Evolutionary conservation across 2,797 vertebrate genomes (phyloP).

Genomic region (Hippoglossus hippoglossus): DNA sequence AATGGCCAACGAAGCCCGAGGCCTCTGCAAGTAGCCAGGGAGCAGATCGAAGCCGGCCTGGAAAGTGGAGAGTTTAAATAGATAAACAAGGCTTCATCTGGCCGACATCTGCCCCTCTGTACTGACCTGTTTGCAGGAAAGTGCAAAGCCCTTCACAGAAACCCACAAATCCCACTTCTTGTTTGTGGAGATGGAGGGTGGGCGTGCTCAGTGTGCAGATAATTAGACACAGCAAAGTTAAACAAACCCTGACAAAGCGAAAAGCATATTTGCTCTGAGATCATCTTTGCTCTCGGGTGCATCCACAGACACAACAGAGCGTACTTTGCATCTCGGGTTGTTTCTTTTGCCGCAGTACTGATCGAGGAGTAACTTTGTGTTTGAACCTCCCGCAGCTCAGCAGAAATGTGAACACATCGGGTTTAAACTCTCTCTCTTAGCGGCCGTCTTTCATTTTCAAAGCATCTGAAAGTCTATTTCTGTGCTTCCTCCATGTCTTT

Average conservation of each 20-base stretch:
- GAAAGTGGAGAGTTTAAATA: conserved; percentile 13
- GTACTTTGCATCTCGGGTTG: conserved; percentile 10
- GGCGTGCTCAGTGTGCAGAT: conserved; percentile 32
- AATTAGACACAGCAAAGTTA: conserved; percentile 34
- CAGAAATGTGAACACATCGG: neutral
- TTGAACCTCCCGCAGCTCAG: neutral
- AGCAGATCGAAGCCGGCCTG: conserved; percentile 20
- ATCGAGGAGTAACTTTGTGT: neutral
- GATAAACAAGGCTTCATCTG: conserved; percentile 45
- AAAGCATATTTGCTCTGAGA: conserved; percentile 37
- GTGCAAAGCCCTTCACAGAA: conserved; percentile 41
- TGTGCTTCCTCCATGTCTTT: conserved; percentile 4
- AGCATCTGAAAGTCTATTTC: neutral
- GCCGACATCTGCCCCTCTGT: conserved; percentile 42
- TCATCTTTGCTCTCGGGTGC: conserved; percentile 2
- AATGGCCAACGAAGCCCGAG: conserved; percentile 25
- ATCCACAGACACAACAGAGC: neutral
- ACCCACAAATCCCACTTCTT: conserved; percentile 37
- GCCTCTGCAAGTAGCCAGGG: neutral
- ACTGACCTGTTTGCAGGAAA: conserved; percentile 13
- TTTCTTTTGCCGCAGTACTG: neutral
- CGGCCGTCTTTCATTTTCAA: neutral
- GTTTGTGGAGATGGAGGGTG: conserved; percentile 37
- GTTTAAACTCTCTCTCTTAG: too few relatives aligned
- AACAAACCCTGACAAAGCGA: conserved; percentile 30